phyloP scores from a whole-genome alignment of 2,113 vertebrate genomes.

The Hippocampus guttulatus region DNA sequence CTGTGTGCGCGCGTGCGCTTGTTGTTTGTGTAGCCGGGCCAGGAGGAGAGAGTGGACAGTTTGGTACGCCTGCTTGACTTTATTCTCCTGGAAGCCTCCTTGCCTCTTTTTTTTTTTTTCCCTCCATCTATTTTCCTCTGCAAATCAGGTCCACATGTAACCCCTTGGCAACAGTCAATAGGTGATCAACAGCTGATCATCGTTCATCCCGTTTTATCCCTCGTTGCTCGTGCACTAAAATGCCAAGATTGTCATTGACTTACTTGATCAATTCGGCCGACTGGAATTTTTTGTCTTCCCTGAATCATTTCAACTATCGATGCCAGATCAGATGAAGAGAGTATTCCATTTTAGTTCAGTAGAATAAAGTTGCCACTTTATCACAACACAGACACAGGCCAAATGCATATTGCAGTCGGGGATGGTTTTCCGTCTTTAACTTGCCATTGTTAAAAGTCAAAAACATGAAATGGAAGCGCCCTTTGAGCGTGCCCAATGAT shows the following conservation, averaged over 20 bases:
- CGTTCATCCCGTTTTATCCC: neutral
- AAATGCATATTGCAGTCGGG: neutral
- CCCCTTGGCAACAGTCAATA: slow-evolving; percentile 29
- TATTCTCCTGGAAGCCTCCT: slow-evolving; percentile 40
- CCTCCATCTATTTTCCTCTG: too few species aligned
- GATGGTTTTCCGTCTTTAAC: neutral
- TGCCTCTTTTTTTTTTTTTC: neutral
- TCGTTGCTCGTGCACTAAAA: neutral
- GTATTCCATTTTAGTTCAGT: neutral
- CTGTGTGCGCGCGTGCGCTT: slow-evolving; percentile 1
- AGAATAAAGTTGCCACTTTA: neutral
- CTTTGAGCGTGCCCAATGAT: slow-evolving; percentile 17
- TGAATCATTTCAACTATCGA: neutral
- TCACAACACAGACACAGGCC: too few species aligned
- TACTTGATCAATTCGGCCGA: neutral
- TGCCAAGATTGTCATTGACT: neutral
- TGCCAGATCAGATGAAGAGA: neutral
- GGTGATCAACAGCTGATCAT: slow-evolving; percentile 56
- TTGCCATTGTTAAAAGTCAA: neutral
- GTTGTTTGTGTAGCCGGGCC: slow-evolving; percentile 79
- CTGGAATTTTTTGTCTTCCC: neutral
- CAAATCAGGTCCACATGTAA: slow-evolving; percentile 14
- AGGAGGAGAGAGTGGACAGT: slow-evolving; percentile 78
- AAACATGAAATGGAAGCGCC: neutral
- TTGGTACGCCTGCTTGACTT: slow-evolving; percentile 77